Percentiles rank a stretch among this genome's conserved stretches.
Conservation (phyloP, 2,797 vertebrate genomes). For the Oophaga sylvatica region DNA sequence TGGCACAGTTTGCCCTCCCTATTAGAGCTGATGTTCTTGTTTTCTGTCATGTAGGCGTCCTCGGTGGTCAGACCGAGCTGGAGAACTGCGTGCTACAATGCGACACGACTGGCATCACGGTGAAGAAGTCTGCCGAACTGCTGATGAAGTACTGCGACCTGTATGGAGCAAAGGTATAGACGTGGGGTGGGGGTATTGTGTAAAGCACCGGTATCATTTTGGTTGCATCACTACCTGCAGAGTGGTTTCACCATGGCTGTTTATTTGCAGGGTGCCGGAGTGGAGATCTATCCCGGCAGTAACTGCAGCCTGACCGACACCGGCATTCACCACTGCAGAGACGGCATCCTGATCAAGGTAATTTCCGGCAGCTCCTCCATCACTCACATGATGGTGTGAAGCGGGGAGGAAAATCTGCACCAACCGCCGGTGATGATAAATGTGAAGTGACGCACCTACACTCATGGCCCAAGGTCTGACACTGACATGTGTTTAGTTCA, state of each 20-base stretch:
- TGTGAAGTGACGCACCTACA: no score
- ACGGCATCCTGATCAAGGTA: slow-evolving; percentile 95
- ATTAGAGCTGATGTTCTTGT: not conserved
- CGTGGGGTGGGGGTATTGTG: no score
- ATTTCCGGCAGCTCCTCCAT: no score
- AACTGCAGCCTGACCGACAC: slow-evolving; percentile 83
- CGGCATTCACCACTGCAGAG: slow-evolving; percentile 92
- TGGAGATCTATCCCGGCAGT: slow-evolving; percentile 94
- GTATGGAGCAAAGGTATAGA: slow-evolving; percentile 89
- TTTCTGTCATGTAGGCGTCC: slow-evolving; percentile 76
- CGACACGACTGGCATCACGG: slow-evolving; percentile 89
- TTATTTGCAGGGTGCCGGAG: slow-evolving; percentile 83
- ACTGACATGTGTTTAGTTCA: no score
- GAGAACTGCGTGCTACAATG: slow-evolving; percentile 95
- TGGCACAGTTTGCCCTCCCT: no score
- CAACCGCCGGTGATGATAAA: no score
- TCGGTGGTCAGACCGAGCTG: slow-evolving; percentile 84
- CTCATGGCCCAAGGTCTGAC: no score
- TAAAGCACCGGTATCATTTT: no score
- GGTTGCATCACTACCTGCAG: no score
- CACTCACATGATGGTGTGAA: no score
- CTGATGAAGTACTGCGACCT: slow-evolving; percentile 92
- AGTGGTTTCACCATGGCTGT: not conserved
- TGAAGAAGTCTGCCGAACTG: slow-evolving; percentile 84
- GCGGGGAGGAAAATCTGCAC: no score